Evolutionary conservation across 2,797 vertebrate genomes (phyloP), one percentile per base, ranked within the genome.

Genomic region (Cottoperca gobio): DNA sequence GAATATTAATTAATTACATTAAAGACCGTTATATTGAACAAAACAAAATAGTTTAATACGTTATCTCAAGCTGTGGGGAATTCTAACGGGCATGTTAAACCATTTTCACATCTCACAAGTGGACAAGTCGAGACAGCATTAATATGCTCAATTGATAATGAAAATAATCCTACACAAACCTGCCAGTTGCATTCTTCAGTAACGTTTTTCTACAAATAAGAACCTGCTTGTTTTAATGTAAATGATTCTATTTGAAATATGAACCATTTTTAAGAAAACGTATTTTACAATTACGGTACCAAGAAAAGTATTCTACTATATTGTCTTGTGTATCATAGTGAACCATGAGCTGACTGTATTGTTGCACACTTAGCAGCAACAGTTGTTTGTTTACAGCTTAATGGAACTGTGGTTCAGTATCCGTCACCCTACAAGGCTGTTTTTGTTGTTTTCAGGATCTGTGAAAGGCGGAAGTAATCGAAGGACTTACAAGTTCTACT

Each of bases 401-500:
- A 4, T 31, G 3, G n/a, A 40, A 21, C 37, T 69, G 39, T 6
- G 17, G 16, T 57, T 35, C 3, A 28, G 45, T 31, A 8, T 62
- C 31, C 50, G 58, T 35, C 13, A 49, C 17, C n/a, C 10, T 13
- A 61, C 17, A 65, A 65, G 42, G 23, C 19, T 46, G 1, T 26
- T 68, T 71, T 28, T 28, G 11, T 54, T 1, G 0, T 46, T 80
- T 78, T 83, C 52, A 67, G 73, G 4, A 58, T 28, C 50, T 65
- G 24, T 35, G 17, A 68, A 78, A 72, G 62, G n/a, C 1, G 35
- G 45, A 81, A 63, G 57, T 76, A 46, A 63, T 83, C 45, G 28
- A 35, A 35, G 24, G 42, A 62, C 67, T 54, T 64, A 59, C 58
- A 73, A 43, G 31, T 66, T 80, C 46, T 54, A 33, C 65, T 58